These are phyloP conservation scores for Mustela lutreola DNA, from an alignment of 2,113 vertebrate genomes.

Conservation along the genomic window DNA sequence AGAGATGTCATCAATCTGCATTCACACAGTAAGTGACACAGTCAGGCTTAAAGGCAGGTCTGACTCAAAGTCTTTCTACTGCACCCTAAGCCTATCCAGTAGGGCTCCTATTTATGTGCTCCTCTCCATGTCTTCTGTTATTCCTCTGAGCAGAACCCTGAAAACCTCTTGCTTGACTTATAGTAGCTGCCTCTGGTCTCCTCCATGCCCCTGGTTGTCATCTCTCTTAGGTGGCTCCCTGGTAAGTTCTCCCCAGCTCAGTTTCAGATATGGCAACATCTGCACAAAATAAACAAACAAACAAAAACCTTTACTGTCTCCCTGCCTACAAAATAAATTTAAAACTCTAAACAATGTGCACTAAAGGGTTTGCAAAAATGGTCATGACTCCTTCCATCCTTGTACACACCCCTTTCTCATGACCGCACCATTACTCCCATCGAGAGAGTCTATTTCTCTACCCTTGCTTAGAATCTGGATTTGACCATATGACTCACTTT, in stretches of 20 bases:
- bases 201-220: background rate
- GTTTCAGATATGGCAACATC: background rate
- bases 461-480: background rate
- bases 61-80: background rate
- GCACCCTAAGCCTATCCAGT: background rate
- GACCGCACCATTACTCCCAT: background rate
- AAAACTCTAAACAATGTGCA: background rate
- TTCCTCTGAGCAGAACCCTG: no score
- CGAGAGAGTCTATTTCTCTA: background rate
- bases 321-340: background rate
- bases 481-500: background rate
- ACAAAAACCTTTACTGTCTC: background rate
- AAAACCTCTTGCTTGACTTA: background rate
- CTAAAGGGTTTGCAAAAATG: background rate
- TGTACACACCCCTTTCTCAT: background rate
- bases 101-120: background rate
- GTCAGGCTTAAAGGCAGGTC: background rate
- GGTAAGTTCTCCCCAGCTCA: background rate
- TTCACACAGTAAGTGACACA: background rate
- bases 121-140: background rate
- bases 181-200: background rate
- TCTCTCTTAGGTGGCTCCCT: background rate
- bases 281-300: background rate
- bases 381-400: background rate
- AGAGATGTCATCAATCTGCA: background rate